Evolutionary conservation across 2,888 invertebrate species (phyloP).

Genomic region (Gymnoscelis rufifasciata): DNA sequence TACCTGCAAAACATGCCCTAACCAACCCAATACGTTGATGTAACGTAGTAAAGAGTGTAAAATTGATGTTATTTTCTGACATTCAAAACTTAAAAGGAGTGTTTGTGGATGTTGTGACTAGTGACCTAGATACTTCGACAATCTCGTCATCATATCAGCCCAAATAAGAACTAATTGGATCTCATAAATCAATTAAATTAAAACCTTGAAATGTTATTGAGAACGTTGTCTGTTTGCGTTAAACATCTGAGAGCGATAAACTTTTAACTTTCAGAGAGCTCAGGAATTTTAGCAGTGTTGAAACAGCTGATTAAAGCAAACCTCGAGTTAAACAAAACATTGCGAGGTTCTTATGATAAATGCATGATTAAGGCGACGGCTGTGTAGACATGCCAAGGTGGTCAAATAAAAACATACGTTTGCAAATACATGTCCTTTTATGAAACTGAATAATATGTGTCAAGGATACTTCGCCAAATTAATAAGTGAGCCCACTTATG

Average conservation of each 20-base stretch:
- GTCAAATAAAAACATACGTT: neutral
- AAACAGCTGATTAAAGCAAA: conserved; percentile 29
- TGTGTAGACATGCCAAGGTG: neutral
- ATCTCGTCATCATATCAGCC: neutral
- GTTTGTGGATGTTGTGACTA: too few species aligned
- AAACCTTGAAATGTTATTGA: neutral
- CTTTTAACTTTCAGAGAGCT: neutral
- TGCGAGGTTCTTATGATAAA: too few species aligned
- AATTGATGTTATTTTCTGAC: too few species aligned
- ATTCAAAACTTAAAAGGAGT: too few species aligned
- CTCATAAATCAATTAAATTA: neutral
- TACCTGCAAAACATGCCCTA: too few species aligned
- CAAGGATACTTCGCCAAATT: neutral
- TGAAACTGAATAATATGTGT: neutral
- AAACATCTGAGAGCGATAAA: neutral
- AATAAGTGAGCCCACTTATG: neutral
- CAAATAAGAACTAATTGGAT: neutral
- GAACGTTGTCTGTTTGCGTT: neutral
- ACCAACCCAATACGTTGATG: too few species aligned
- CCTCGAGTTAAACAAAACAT: conserved; percentile 18
- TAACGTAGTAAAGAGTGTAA: too few species aligned
- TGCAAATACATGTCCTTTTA: neutral
- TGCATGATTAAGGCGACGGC: neutral
- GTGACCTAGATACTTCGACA: too few species aligned
- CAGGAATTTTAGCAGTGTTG: conserved; percentile 21